A percentile compares a stretch with the other conserved stretches of the same genome.
Conservation (phyloP, 2,113 vertebrate genomes). For the Donacobius atricapilla region DNA sequence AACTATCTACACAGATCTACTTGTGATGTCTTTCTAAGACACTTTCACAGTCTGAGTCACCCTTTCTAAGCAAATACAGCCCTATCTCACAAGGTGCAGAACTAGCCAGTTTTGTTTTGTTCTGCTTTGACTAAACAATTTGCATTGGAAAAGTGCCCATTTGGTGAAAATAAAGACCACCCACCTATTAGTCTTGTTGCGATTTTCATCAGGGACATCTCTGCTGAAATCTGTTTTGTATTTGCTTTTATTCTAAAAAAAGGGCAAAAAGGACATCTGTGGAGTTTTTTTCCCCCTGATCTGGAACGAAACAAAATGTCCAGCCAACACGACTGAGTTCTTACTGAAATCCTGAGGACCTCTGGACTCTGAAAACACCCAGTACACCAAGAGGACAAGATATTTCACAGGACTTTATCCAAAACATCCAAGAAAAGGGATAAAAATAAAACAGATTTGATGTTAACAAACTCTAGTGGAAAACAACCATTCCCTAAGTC, state of each 20-base stretch:
- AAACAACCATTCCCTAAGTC: not conserved
- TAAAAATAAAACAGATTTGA: not conserved
- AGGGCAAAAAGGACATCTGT: not conserved
- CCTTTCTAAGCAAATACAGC: not conserved
- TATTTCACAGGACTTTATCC: not conserved
- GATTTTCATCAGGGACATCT: not conserved
- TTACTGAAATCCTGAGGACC: constrained; percentile 6
- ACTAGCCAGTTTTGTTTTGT: not conserved
- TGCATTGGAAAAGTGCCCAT: not conserved
- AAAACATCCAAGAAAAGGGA: not conserved
- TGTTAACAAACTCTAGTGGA: not conserved
- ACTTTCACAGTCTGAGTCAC: not conserved
- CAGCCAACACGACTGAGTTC: constrained; percentile 7
- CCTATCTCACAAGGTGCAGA: not conserved
- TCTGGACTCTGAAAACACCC: not conserved
- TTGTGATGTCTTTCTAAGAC: not conserved
- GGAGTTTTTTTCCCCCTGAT: not conserved
- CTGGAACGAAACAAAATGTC: constrained; percentile 50
- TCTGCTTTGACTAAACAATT: not conserved
- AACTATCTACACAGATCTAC: not conserved
- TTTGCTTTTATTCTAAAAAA: not conserved
- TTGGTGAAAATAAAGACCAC: not conserved
- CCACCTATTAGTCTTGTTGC: not conserved
- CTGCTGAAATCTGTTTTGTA: not conserved
- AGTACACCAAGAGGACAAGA: not conserved